Evolutionary conservation across 1,140 invertebrate genomes (phyloP), one percentile per base, ranked within the genome.

Genomic region (Plutomurus gul): DNA sequence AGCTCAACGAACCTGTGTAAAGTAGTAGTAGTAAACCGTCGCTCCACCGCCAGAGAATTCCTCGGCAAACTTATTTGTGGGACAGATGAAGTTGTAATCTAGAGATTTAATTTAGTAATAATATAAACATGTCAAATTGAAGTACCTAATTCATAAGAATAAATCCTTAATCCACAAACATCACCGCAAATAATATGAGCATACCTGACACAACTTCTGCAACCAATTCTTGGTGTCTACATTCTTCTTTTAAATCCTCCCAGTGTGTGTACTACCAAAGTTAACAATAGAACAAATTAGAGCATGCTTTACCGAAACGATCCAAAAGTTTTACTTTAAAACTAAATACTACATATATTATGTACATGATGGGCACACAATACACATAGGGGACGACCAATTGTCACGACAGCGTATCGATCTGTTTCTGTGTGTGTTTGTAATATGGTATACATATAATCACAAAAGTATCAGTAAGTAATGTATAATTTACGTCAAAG

Each of bases 31-130:
- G 86, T 95, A 96, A 46, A 95, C 93, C 79, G 92, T 91, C 85
- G 93, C 91, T 25, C 93, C 93, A 56, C 92, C 90, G 46, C 92
- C 92, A 3, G 95, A 92, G 81, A 95, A 93, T 10, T 92, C 88
- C 87, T 95, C 91, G 6, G 95, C 95, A 84, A 96, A 96, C 80
- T 94, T 91, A 84, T 96, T 95, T 20, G 95, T 94, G 8, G 94
- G 94, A 87, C 96, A 98, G 16, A 96, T 93, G 87, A 98, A 97
- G 88, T 95, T 96, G 85, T 95, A 95, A 88, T 98, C 96, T n/a
- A n/a, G n/a, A n/a, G n/a, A n/a, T n/a, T n/a, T n/a, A n/a, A n/a
- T n/a, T n/a, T n/a, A n/a, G n/a, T n/a, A n/a, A n/a, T n/a, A n/a
- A n/a, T n/a, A n/a, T n/a, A n/a, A n/a, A n/a, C n/a, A n/a, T n/a